phyloP scores from a whole-genome alignment of 2,113 vertebrate species.

The Nicator chloris region DNA sequence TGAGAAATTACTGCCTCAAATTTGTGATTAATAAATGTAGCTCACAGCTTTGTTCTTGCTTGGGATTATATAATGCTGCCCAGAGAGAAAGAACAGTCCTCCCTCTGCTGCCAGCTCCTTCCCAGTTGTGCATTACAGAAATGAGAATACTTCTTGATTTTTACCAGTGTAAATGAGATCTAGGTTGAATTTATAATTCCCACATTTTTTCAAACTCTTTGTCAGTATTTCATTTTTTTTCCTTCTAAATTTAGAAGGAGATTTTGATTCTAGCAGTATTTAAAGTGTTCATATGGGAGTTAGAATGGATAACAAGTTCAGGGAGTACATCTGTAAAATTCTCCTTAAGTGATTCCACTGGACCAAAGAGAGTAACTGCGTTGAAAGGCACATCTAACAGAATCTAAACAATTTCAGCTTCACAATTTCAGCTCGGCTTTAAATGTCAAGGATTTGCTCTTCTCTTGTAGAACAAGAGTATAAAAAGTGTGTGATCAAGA shows the following conservation, averaged over 20 bases:
- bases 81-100: not conserved
- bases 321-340: not conserved
- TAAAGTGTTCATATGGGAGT: not conserved
- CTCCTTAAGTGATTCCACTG: not conserved
- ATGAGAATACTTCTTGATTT: not conserved
- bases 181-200: not conserved
- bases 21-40: slow-evolving; percentile 9
- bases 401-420: not conserved
- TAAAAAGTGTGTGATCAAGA: not conserved
- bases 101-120: not conserved
- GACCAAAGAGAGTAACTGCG: not conserved
- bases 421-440: not conserved
- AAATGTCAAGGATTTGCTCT: slow-evolving; percentile 8
- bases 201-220: not conserved
- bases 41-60: not conserved
- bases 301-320: not conserved
- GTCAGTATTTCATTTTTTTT: not conserved
- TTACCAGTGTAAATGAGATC: not conserved
- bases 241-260: not conserved
- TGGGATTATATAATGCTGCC: not conserved
- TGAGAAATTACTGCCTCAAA: not conserved
- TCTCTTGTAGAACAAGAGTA: not conserved
- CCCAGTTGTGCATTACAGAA: not conserved
- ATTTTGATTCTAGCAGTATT: not conserved
- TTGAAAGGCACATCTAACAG: not conserved